Evolutionary conservation across 2,888 invertebrate species (phyloP).

Genomic region (Trichogramma dendrolimi): DNA sequence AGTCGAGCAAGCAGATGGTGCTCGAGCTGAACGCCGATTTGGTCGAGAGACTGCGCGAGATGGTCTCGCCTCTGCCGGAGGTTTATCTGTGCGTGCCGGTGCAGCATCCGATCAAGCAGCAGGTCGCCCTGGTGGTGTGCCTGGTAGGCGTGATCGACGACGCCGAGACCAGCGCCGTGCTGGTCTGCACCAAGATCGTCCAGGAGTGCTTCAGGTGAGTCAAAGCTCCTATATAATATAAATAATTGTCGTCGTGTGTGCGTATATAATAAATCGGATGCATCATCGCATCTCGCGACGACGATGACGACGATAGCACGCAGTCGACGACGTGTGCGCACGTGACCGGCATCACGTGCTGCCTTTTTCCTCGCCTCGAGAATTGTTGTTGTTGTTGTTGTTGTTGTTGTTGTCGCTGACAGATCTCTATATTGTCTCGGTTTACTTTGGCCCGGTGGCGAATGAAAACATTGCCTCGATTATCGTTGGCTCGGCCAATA

Average conservation of each 20-base stretch:
- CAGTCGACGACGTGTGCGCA: too few species aligned
- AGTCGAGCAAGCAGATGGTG: slow-evolving; percentile 30
- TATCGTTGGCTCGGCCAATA: too few species aligned
- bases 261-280: too few species aligned
- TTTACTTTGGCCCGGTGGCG: too few species aligned
- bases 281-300: too few species aligned
- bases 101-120: slow-evolving; percentile 39
- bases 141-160: slow-evolving; percentile 37
- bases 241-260: background rate
- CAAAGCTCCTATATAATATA: background rate
- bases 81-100: slow-evolving; percentile 42
- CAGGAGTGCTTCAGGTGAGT: slow-evolving; percentile 48
- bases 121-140: slow-evolving; percentile 44
- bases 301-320: too few species aligned
- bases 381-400: too few species aligned
- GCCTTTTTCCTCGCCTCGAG: too few species aligned
- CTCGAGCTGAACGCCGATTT: slow-evolving; percentile 40
- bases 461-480: too few species aligned
- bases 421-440: too few species aligned
- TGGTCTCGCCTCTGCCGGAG: slow-evolving; percentile 34
- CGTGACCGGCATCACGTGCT: too few species aligned
- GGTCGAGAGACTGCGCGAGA: slow-evolving; percentile 33
- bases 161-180: slow-evolving; percentile 30
- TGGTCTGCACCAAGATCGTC: slow-evolving; percentile 39
- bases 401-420: too few species aligned